Percentiles rank a stretch among this genome's conserved stretches.
Conservation (phyloP, 2,113 vertebrate species). For the Rhinichthys klamathensis region DNA sequence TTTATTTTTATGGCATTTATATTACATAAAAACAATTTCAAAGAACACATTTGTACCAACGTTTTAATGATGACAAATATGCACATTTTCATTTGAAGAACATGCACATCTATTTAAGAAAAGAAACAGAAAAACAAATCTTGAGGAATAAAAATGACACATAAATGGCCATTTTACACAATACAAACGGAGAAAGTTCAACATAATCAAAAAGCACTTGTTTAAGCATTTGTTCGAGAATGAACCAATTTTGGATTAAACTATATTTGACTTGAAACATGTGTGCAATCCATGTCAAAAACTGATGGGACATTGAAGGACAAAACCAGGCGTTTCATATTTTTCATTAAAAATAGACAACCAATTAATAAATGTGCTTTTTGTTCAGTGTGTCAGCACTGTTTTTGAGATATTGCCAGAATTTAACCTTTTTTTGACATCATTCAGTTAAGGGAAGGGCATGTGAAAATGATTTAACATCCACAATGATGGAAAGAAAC, state of each 20-base stretch:
- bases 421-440: background rate
- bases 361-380: background rate
- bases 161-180: background rate
- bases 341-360: background rate
- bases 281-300: background rate
- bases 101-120: conserved; percentile 20
- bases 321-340: background rate
- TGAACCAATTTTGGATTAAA: background rate
- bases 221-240: background rate
- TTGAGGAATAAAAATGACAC: background rate
- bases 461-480: background rate
- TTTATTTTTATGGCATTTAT: accelerated
- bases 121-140: background rate
- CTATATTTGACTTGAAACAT: background rate
- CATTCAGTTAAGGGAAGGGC: background rate
- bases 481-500: background rate
- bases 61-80: conserved; percentile 47
- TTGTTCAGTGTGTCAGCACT: background rate
- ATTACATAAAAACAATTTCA: background rate
- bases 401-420: background rate
- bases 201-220: conserved; percentile 1
- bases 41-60: conserved; percentile 2
- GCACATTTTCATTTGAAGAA: conserved; percentile 13
- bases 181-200: background rate
- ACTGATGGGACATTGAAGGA: background rate